A percentile compares a stretch with the other conserved stretches of the same genome.
These are phyloP conservation scores for Brachyrhaphis roseni DNA, from an alignment of 2,797 vertebrate genomes.

Conservation along the genomic window DNA sequence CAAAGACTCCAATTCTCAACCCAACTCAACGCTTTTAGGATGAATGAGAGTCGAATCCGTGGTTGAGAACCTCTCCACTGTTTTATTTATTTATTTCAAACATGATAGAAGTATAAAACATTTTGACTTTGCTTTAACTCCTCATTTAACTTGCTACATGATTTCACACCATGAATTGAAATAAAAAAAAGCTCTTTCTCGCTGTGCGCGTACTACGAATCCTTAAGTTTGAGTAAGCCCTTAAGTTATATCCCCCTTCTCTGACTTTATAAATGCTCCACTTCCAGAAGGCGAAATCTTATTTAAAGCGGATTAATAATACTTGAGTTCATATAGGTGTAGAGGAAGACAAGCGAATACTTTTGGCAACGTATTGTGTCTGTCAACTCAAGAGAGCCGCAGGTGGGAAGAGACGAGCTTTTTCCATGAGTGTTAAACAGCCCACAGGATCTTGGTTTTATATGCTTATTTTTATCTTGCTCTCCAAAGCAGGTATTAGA, in stretches of 20 bases:
- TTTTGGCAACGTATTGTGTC: neutral
- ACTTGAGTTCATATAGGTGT: neutral
- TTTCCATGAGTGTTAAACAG: neutral
- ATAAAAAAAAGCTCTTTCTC: too few species aligned
- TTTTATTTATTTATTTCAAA: too few species aligned
- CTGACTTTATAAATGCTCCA: neutral
- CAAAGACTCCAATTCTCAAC: neutral
- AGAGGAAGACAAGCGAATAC: neutral
- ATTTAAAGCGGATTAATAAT: neutral
- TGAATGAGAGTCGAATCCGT: neutral
- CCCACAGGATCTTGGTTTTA: neutral
- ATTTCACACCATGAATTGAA: too few species aligned
- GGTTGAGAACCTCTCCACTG: neutral
- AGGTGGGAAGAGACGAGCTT: neutral
- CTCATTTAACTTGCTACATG: too few species aligned
- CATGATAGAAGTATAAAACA: too few species aligned
- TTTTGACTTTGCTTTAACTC: too few species aligned
- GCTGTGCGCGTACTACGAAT: too few species aligned
- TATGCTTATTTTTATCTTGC: neutral
- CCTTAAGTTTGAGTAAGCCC: too few species aligned
- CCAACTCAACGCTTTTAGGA: neutral
- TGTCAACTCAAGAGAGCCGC: neutral
- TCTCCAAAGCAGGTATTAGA: neutral
- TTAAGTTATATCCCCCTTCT: neutral
- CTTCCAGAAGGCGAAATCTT: neutral